Evolutionary conservation across 2,797 vertebrate genomes (phyloP), one percentile per base, ranked within the genome.

Genomic region (Leptoclinus maculatus): DNA sequence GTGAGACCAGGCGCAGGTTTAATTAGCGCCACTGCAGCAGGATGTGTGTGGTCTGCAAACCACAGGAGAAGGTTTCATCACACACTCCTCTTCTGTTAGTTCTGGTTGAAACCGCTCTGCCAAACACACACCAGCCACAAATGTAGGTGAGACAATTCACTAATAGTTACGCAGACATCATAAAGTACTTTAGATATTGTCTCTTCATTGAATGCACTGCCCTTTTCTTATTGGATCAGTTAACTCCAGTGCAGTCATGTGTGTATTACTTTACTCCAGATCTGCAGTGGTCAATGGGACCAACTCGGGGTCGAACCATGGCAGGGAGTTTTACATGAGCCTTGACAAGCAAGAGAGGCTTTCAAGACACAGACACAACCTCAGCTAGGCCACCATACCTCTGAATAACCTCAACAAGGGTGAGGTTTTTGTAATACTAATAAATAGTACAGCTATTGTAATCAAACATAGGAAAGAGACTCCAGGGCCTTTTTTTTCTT

Each of bases 41-140:
- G 91, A 94, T 91, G 85, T 91, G 90, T 90, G 92, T 27, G 53
- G 93, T 91, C 88, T 93, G 59, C 83, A 89, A 88, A 93, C 92
- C 93, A 51, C 92, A 91, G 41, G 49, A 82, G 47, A 83, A 14
- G 85, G 87, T 90, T 92, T 83, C 73, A 78, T 82, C 57, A 29
- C 60, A 74, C 71, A 76, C 29, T 76, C 16, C 7, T 65, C 29
- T 73, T 66, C 1, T 16, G 79, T 65, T 80, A 66, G 51, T 60
- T 67, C 43, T 77, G 74, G 56, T 69, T 83, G 76, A 83, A 70
- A 83, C 64, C 67, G 66, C 38, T 69, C 45, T 76, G 36, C 58
- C 78, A 71, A 27, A 54, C 43, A 39, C 53, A 66, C 12, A 39
- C 17, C 21, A 38, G 49, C 3, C 66, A 66, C 43, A 66, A 8